phyloP scores from a whole-genome alignment of 2,113 vertebrate species.

The Polyodon spathula region DNA sequence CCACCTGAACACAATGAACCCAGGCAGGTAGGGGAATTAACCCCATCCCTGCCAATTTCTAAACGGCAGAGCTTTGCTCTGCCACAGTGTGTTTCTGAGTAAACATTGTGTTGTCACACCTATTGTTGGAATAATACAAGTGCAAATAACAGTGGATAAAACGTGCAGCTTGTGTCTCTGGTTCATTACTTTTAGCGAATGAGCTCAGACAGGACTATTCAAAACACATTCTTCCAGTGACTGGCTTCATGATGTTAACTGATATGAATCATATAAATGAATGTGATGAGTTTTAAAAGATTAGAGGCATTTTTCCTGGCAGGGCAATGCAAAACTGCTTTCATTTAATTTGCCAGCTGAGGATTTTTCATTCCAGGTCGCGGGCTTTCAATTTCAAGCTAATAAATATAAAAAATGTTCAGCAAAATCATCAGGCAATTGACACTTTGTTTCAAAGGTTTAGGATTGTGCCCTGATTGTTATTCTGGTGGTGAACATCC shows the following conservation, averaged over 20 bases:
- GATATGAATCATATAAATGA: conserved; percentile 33
- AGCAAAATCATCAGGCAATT: conserved; percentile 11
- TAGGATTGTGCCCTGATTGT: conserved; percentile 8
- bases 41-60: conserved; percentile 32
- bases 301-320: conserved; percentile 23
- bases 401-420: conserved; percentile 20
- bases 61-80: too few relatives aligned
- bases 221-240: conserved; percentile 35
- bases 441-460: conserved; percentile 16
- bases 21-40: too few relatives aligned
- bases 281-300: conserved; percentile 29
- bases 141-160: conserved; percentile 37
- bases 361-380: conserved; percentile 4
- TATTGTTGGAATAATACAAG: conserved; percentile 33
- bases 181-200: conserved; percentile 35
- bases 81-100: conserved; percentile 37
- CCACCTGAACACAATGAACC: too few relatives aligned
- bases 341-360: conserved; percentile 21
- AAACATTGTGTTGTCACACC: too few relatives aligned
- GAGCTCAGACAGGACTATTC: conserved; percentile 32
- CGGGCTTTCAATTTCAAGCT: conserved; percentile 8
- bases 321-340: conserved; percentile 24
- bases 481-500: conserved; percentile 9
- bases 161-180: conserved; percentile 27
- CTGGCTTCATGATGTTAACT: conserved; percentile 18